phyloP scores from a whole-genome alignment of 92 coral and sea anemone genomes.

The Epizoanthus stellaris region DNA sequence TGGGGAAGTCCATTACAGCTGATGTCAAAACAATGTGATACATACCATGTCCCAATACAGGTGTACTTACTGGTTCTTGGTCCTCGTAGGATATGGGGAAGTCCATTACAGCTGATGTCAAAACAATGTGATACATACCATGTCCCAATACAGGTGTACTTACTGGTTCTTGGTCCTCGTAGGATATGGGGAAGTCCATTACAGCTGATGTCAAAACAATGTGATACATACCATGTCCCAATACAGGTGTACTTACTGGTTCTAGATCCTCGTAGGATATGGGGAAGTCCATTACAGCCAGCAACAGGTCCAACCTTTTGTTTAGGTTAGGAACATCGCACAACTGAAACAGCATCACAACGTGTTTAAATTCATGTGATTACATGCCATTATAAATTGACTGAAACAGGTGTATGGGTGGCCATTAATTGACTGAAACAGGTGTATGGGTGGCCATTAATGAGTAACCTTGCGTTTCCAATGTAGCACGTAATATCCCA shows the following conservation, averaged over 20 bases:
- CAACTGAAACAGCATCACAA: slow-evolving; percentile 57
- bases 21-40: background rate
- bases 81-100: slow-evolving; percentile 93
- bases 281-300: slow-evolving; percentile 94
- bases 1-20: too few relatives aligned
- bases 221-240: background rate
- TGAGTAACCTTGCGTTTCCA: too few relatives aligned
- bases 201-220: slow-evolving; percentile 40
- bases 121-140: background rate
- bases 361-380: background rate
- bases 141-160: slow-evolving; percentile 17
- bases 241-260: slow-evolving; percentile 72
- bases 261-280: slow-evolving; percentile 89
- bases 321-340: slow-evolving; percentile 86
- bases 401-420: background rate
- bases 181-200: slow-evolving; percentile 92
- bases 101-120: too few relatives aligned
- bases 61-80: slow-evolving; percentile 85
- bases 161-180: slow-evolving; percentile 95
- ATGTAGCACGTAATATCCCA: background rate
- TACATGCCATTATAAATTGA: background rate
- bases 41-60: background rate
- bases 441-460: too few relatives aligned
- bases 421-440: background rate
- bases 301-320: slow-evolving; percentile 84